phyloP scores from a whole-genome alignment of 2,797 vertebrate species.

The Lerista edwardsae region DNA sequence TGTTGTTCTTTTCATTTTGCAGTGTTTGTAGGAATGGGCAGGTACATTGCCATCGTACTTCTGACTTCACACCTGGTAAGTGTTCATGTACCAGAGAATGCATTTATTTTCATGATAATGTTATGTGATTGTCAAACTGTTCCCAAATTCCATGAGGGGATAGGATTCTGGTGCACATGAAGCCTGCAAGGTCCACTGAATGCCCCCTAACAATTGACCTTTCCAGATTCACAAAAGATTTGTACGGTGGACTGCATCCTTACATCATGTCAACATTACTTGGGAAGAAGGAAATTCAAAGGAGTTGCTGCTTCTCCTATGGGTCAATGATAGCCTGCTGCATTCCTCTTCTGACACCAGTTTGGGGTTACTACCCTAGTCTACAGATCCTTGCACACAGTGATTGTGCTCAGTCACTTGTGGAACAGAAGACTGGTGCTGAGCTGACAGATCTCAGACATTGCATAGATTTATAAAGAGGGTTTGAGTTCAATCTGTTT shows the following conservation, averaged over 20 bases:
- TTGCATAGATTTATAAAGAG: conserved; percentile 40
- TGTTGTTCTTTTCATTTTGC: not conserved
- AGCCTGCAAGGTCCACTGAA: not conserved
- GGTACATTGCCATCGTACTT: not conserved
- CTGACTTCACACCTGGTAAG: conserved; percentile 15
- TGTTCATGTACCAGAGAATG: not conserved
- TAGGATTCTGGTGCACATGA: not conserved
- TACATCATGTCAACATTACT: too few relatives aligned
- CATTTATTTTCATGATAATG: not conserved
- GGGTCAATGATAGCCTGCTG: not conserved
- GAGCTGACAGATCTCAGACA: too few relatives aligned
- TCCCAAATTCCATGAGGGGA: not conserved
- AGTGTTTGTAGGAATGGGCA: not conserved
- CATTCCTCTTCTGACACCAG: not conserved
- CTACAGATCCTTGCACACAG: not conserved
- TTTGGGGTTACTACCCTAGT: not conserved
- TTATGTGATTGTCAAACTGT: not conserved
- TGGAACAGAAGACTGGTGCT: too few relatives aligned
- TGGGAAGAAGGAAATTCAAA: too few relatives aligned
- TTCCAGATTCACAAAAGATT: not conserved
- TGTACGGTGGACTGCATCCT: too few relatives aligned
- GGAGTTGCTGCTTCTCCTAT: not conserved
- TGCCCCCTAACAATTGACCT: not conserved
- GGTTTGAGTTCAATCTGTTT: too few relatives aligned
- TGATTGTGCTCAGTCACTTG: not conserved